Conservation (phyloP, 2,797 vertebrate species). For the Melanotaenia trifasciata region DNA sequence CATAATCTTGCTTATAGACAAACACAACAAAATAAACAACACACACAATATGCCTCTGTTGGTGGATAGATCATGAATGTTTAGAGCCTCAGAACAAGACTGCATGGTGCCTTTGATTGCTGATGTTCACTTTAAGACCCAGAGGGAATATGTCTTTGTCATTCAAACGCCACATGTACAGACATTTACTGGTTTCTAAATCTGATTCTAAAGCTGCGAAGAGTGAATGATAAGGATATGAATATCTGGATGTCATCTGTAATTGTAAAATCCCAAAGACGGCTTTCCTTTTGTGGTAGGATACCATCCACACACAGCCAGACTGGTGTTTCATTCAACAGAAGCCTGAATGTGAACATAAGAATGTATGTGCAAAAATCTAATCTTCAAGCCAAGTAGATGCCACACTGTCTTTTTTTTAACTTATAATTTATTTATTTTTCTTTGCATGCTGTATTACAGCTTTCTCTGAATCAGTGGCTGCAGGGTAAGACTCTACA, state of each 20-base stretch:
- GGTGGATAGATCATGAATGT: constrained; percentile 19
- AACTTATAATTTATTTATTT: not conserved
- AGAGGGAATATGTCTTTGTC: constrained; percentile 18
- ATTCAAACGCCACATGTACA: constrained; percentile 11
- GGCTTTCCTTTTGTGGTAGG: not conserved
- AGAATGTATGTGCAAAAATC: not conserved
- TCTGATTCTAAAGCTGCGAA: constrained; percentile 3
- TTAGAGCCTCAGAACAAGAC: constrained; percentile 27
- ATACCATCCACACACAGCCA: constrained; percentile 10
- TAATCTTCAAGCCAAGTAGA: not conserved
- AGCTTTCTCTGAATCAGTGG: constrained; percentile 24
- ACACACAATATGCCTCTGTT: not conserved
- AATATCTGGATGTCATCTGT: constrained; percentile 10
- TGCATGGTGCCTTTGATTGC: constrained; percentile 3
- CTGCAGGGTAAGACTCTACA: constrained; percentile 42
- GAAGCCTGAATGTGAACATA: not conserved
- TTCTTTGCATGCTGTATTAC: constrained; percentile 8
- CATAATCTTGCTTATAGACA: not conserved
- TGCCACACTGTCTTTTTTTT: not conserved
- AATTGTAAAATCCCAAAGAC: not conserved
- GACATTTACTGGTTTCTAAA: constrained; percentile 22
- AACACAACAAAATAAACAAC: constrained; percentile 10
- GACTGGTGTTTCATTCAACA: not conserved
- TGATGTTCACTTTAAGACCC: constrained; percentile 27
- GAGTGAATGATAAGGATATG: constrained; percentile 6